Evolutionary conservation across 2,888 invertebrate genomes (phyloP).

Genomic region (Prosopocoilus inquinatus): DNA sequence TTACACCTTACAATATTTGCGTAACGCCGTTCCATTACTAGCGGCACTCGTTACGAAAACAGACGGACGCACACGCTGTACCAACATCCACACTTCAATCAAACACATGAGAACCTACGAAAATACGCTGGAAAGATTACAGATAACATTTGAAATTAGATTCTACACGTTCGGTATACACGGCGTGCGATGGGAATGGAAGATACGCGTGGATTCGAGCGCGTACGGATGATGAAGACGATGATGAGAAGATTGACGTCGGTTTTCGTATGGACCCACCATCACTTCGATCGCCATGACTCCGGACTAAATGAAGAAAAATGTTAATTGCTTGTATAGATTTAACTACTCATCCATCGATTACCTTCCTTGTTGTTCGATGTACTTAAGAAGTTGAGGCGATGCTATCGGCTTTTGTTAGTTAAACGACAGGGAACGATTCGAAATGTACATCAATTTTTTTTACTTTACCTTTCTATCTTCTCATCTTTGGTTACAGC

Average conservation of each 20-base stretch:
- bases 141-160: conserved; percentile 28
- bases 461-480: background rate
- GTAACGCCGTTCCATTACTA: too few relatives aligned
- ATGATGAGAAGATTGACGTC: too few relatives aligned
- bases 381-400: conserved; percentile 4
- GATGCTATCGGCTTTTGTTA: conserved; percentile 2
- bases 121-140: conserved; percentile 17
- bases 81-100: conserved; percentile 10
- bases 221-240: too few relatives aligned
- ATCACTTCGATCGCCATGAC: conserved; percentile 36
- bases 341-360: conserved; percentile 45
- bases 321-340: conserved; percentile 48
- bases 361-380: conserved; percentile 29
- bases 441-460: conserved; percentile 11
- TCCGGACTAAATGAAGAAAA: conserved; percentile 41
- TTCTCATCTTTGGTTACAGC: too few relatives aligned
- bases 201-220: too few relatives aligned
- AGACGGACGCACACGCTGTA: too few relatives aligned
- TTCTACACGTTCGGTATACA: conserved; percentile 19
- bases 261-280: too few relatives aligned
- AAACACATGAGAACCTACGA: conserved; percentile 8
- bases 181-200: background rate
- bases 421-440: conserved; percentile 7
- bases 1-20: too few relatives aligned
- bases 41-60: too few relatives aligned